Evolutionary conservation across 2,113 vertebrate genomes (phyloP), one percentile per base, ranked within the genome.

Genomic region (Larimichthys crocea): DNA sequence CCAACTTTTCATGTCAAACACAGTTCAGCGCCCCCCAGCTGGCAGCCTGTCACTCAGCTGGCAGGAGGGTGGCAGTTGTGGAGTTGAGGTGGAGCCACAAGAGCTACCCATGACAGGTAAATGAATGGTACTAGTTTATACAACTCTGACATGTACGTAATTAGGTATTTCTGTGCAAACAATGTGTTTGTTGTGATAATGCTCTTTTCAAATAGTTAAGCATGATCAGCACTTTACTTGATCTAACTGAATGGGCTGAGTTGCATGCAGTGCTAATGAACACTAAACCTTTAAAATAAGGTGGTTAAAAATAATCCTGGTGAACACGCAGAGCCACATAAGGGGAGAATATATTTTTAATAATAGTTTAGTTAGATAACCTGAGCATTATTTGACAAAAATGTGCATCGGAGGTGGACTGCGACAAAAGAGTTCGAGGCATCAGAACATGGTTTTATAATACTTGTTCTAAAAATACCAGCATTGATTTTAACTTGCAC

Each of bases 81-180:
- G 64, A 67, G 64, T 55, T 53, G 24, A 24, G 71, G 67, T 52
- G 80, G 70, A 76, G 55, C 60, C 40, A 64, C n/a, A 19, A 62
- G 57, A 74, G 76, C 80, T 29, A 48, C 70, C 80, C 6, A 14
- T 91, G 92, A 82, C 78, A 88, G 87, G 85, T 92, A 86, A 88
- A 90, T 91, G 74, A 88, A 88, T 29, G 74, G 77, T 83, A 49
- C 61, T 10, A 29, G 52, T 59, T 81, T 44, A 46, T 70, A 65
- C 31, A 80, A 69, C 53, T 61, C 61, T 83, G 84, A 79, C 86
- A 75, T 53, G 78, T 55, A 71, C 61, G 77, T 84, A 81, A 90
- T 91, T 85, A 84, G 67, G 75, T 50, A 59, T 76, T 66, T 86
- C 64, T 77, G 49, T 79, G 65, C 72, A 42, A 68, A 79, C 82